Evolutionary conservation across 2,888 invertebrate species (phyloP).

Genomic region (Lasioglossum lativentre): DNA sequence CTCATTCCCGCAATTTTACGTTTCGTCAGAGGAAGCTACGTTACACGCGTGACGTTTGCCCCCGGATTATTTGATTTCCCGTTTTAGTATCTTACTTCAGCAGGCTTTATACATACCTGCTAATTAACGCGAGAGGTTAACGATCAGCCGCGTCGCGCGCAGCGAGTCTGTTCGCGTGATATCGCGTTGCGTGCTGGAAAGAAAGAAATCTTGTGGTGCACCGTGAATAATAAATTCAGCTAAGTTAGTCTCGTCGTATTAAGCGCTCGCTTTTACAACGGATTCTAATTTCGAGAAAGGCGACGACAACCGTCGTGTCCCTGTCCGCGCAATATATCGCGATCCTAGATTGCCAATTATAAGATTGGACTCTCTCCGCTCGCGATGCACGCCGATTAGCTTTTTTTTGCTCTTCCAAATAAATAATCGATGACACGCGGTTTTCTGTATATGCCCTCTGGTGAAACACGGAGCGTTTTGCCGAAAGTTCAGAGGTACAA

Average conservation of each 20-base stretch:
- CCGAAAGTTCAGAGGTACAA: neutral
- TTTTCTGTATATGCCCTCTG: neutral
- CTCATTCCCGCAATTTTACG: slow-evolving; percentile 18
- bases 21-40: neutral
- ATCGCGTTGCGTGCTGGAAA: slow-evolving; percentile 20
- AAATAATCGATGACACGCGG: neutral
- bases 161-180: slow-evolving; percentile 32
- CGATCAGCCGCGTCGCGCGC: slow-evolving; percentile 11
- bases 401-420: neutral
- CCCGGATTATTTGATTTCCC: neutral
- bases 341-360: neutral
- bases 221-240: neutral
- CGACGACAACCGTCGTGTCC: neutral
- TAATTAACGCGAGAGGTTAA: slow-evolving; percentile 38
- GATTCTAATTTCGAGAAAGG: slow-evolving; percentile 1
- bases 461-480: neutral
- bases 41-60: neutral
- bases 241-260: neutral
- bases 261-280: neutral
- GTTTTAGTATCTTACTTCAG: neutral
- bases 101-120: slow-evolving; percentile 19
- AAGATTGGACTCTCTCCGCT: slow-evolving; percentile 1
- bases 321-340: neutral
- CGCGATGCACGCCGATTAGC: neutral
- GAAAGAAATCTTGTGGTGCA: slow-evolving; percentile 1